Conservation (phyloP, 2,888 invertebrate species). For the Notocelia uddmanniana region DNA sequence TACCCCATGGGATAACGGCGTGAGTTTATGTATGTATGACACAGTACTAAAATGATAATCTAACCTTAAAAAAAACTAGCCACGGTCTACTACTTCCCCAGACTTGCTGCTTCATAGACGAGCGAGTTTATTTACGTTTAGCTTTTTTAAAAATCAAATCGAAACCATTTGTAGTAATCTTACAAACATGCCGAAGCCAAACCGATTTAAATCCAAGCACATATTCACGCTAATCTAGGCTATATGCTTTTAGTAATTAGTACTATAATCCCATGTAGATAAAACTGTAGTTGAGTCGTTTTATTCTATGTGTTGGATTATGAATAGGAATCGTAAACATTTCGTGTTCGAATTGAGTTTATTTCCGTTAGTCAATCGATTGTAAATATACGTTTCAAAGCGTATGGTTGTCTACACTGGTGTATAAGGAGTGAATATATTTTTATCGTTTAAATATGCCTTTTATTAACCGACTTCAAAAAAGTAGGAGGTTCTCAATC, state of each 20-base stretch:
- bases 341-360: constrained; percentile 20
- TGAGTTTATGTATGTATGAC: too few species aligned
- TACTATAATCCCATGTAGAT: not conserved
- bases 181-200: not conserved
- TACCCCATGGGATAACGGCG: too few species aligned
- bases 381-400: constrained; percentile 10
- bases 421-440: not conserved
- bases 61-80: too few species aligned
- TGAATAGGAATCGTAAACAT: constrained; percentile 26
- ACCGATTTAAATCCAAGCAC: not conserved
- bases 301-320: not conserved
- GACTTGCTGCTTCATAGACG: not conserved
- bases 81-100: too few species aligned
- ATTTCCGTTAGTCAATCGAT: constrained; percentile 26
- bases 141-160: constrained; percentile 1
- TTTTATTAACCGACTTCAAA: too few species aligned
- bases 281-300: not conserved
- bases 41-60: too few species aligned
- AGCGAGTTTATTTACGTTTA: not conserved
- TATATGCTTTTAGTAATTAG: not conserved
- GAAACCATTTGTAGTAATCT: constrained; percentile 25
- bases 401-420: constrained; percentile 4
- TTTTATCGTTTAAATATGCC: too few species aligned
- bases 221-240: not conserved
- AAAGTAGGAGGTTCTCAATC: too few species aligned